Conservation (phyloP, 2,797 vertebrate species). For the Fringilla coelebs region DNA sequence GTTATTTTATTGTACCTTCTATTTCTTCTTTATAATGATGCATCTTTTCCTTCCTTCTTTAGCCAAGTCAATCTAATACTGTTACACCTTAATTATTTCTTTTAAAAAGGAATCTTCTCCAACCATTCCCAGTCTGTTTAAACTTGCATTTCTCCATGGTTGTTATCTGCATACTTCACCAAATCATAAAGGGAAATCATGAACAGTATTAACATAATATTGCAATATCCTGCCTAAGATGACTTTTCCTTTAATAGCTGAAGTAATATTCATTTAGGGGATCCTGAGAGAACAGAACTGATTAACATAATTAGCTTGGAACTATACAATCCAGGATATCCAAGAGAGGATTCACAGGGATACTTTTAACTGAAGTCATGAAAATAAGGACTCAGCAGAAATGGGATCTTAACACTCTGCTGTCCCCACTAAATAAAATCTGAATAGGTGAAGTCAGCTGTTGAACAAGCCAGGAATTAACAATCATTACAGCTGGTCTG, state of each 20-base stretch:
- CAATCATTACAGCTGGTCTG: background rate
- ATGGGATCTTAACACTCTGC: accelerated
- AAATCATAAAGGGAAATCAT: background rate
- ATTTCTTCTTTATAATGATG: background rate
- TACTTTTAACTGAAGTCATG: background rate
- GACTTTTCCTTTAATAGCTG: background rate
- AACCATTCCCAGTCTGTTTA: background rate
- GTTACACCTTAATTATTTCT: background rate
- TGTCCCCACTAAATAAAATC: background rate
- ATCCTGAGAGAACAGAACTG: background rate
- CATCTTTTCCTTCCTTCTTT: background rate
- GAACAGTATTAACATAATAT: background rate
- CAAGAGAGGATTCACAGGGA: background rate
- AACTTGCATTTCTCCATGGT: background rate
- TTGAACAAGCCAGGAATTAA: background rate
- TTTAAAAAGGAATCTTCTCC: background rate
- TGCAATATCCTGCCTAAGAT: background rate
- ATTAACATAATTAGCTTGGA: background rate
- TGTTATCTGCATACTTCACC: background rate
- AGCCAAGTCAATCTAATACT: background rate
- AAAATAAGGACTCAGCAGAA: background rate
- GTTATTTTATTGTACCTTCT: background rate
- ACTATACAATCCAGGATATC: background rate
- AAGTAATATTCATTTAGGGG: background rate
- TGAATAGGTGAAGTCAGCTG: background rate